A percentile compares a stretch with the other conserved stretches of the same genome.
phyloP scores from a whole-genome alignment of 1,140 invertebrate genomes.

The Drosophila insularis region DNA sequence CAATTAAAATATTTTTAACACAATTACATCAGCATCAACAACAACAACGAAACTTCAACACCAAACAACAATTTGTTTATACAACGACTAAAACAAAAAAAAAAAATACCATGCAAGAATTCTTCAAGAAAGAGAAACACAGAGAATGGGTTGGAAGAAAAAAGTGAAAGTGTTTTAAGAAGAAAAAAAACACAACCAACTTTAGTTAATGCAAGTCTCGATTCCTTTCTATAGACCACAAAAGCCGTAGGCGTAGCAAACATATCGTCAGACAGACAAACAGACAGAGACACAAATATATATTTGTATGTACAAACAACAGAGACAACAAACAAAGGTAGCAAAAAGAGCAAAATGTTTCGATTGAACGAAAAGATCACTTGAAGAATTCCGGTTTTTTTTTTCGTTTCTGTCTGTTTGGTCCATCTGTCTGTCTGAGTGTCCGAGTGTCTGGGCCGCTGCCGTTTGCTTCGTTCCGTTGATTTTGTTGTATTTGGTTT shows the following conservation, averaged over 20 bases:
- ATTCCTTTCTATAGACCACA: constrained; percentile 21
- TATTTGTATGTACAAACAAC: constrained; percentile 25
- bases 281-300: constrained; percentile 30
- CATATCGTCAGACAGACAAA: constrained; percentile 5
- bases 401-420: constrained; percentile 37
- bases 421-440: constrained; percentile 21
- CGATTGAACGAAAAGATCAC: constrained; percentile 73
- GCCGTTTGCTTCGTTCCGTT: constrained; percentile 27
- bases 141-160: neutral
- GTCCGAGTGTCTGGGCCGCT: constrained; percentile 26
- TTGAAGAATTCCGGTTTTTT: constrained; percentile 79
- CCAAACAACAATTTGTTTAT: constrained; percentile 4
- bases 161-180: constrained; percentile 59
- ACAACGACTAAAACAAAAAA: neutral
- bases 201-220: constrained; percentile 17
- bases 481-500: constrained; percentile 50
- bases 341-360: constrained; percentile 24
- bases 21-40: constrained; percentile 16
- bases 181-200: constrained; percentile 22
- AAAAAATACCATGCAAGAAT: constrained; percentile 4
- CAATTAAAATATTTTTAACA: constrained; percentile 53
- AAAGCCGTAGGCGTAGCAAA: constrained; percentile 36
- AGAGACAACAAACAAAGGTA: constrained; percentile 37
- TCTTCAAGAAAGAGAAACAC: constrained; percentile 11
- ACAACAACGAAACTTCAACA: constrained; percentile 1